A percentile compares a stretch with the other conserved stretches of the same genome.
phyloP scores from a whole-genome alignment of 2,113 vertebrate genomes.

The Microtus oregoni region DNA sequence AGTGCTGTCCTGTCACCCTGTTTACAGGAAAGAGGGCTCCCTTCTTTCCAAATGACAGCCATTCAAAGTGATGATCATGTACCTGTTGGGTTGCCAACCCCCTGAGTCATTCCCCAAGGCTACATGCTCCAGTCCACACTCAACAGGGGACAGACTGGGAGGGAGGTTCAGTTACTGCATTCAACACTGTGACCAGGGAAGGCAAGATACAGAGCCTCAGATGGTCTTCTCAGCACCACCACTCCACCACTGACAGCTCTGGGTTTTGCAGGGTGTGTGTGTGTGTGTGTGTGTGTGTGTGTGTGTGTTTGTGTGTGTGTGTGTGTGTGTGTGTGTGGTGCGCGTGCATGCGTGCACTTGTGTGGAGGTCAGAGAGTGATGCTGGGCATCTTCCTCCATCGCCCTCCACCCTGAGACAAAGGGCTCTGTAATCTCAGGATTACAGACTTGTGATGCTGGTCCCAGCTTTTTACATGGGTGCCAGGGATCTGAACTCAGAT shows the following conservation, averaged over 20 bases:
- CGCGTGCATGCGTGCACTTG: not conserved
- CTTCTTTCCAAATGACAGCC: not conserved
- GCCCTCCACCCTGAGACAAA: not conserved
- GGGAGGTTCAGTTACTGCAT: fast-evolving
- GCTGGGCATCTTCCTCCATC: not conserved
- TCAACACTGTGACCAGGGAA: not conserved
- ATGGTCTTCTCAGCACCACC: not conserved
- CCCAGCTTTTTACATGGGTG: not conserved
- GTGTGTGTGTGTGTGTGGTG: not conserved
- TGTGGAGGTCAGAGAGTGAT: not conserved
- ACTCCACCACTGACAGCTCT: not conserved
- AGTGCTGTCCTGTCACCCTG: not conserved
- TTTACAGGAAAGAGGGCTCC: not conserved
- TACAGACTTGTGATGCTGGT: no score
- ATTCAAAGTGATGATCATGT: not conserved
- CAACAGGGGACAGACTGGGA: not conserved
- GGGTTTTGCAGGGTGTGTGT: not conserved
- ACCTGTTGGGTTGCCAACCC: fast-evolving
- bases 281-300: not conserved
- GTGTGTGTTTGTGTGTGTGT: not conserved
- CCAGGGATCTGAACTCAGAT: not conserved
- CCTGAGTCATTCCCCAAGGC: not conserved
- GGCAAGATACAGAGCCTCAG: not conserved
- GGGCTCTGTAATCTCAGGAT: not conserved
- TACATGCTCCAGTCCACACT: not conserved